phyloP scores from a whole-genome alignment of 64 coral and sea anemone species.

The Acropora yongei region DNA sequence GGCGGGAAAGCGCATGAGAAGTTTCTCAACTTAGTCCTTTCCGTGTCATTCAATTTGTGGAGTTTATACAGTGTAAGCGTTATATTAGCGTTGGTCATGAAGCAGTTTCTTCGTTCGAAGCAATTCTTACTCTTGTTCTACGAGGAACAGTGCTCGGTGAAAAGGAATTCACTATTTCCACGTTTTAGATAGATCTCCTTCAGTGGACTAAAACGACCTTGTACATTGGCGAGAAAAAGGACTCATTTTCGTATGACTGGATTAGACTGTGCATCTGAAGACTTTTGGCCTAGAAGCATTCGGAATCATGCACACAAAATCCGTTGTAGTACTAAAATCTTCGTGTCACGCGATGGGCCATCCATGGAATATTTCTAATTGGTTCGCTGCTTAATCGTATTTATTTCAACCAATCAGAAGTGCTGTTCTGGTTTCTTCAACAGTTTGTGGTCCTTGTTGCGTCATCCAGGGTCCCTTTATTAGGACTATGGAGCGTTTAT shows the following conservation, averaged over 20 bases:
- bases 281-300: not conserved
- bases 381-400: not conserved
- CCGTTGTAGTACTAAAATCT: too few species aligned
- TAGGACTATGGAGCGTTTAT: too few species aligned
- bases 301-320: too few species aligned
- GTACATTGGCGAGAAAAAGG: too few species aligned
- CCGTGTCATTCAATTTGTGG: not conserved
- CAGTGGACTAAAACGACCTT: too few species aligned
- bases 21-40: not conserved
- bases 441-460: not conserved
- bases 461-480: too few species aligned
- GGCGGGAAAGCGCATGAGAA: not conserved
- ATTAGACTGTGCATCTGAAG: too few species aligned
- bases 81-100: not conserved
- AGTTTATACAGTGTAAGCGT: not conserved
- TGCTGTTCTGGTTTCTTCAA: not conserved
- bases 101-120: not conserved
- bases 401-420: constrained; percentile 3
- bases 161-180: not conserved
- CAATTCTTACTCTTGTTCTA: not conserved
- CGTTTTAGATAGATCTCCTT: too few species aligned
- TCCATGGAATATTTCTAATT: not conserved
- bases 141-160: not conserved
- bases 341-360: not conserved
- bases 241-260: too few species aligned